phyloP scores from a whole-genome alignment of 2,797 vertebrate genomes.

The Sebastes umbrosus region DNA sequence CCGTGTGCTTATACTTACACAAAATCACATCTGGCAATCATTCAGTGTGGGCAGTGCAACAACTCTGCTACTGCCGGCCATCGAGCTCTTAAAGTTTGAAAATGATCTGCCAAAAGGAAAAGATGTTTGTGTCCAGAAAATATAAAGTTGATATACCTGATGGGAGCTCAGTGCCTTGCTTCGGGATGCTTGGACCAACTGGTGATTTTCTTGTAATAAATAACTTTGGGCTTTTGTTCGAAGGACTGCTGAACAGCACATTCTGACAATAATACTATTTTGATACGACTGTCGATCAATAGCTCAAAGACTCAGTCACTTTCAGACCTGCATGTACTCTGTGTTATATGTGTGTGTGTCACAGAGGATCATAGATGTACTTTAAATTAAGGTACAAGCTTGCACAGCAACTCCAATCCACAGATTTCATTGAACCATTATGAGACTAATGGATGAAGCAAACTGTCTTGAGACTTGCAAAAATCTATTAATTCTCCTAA shows the following conservation, averaged over 20 bases:
- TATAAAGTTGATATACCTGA: background rate
- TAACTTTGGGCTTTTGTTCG: background rate
- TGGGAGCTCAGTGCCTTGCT: background rate
- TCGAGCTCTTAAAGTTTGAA: background rate
- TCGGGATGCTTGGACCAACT: background rate
- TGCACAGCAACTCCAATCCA: background rate
- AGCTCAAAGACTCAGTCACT: background rate
- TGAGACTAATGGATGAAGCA: background rate
- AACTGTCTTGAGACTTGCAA: constrained; percentile 11
- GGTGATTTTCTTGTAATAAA: background rate
- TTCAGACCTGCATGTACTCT: background rate
- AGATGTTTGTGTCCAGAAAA: background rate
- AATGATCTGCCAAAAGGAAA: background rate
- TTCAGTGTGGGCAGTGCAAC: background rate
- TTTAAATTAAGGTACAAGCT: background rate
- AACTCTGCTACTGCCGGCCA: background rate
- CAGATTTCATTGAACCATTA: constrained; percentile 18
- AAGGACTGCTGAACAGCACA: background rate
- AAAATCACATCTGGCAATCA: constrained; percentile 2
- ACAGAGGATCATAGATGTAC: background rate
- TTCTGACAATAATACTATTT: background rate
- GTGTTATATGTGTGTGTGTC: background rate
- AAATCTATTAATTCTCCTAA: background rate
- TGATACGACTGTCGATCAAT: background rate
- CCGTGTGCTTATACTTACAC: background rate